Percentiles rank a stretch among this genome's conserved stretches.
These are phyloP conservation scores for Phengaris arion DNA, from an alignment of 2,888 invertebrate species.

Conservation along the genomic window DNA sequence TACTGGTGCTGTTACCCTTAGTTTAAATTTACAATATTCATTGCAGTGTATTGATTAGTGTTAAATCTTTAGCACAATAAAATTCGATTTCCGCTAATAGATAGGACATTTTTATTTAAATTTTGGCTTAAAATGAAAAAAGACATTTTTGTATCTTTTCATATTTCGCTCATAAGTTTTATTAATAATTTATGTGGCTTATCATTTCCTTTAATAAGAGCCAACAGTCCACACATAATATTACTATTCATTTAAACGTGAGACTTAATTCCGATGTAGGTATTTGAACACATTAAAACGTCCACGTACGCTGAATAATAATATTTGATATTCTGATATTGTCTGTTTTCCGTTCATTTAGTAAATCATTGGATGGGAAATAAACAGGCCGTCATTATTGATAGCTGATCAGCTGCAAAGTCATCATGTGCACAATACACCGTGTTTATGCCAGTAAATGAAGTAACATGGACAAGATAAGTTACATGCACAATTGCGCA, in stretches of 20 bases:
- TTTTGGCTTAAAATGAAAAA: not conserved
- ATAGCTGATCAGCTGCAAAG: conserved; percentile 5
- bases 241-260: not conserved
- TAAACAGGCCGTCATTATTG: conserved; percentile 32
- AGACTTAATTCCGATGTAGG: not conserved
- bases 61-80: no score
- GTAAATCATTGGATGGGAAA: not conserved
- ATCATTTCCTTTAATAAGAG: no score
- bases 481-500: no score
- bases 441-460: not conserved
- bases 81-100: not conserved
- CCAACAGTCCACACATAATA: no score
- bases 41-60: no score
- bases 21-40: no score
- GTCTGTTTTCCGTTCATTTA: conserved; percentile 3
- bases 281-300: not conserved
- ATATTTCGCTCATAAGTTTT: no score
- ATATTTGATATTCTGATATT: conserved; percentile 17
- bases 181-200: no score
- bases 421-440: not conserved
- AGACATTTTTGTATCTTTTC: no score
- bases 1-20: no score
- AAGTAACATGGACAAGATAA: not conserved
- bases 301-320: conserved; percentile 10
- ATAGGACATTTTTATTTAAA: not conserved